Conservation (phyloP, 1,140 invertebrate genomes). For the Eulimnadia texana region DNA sequence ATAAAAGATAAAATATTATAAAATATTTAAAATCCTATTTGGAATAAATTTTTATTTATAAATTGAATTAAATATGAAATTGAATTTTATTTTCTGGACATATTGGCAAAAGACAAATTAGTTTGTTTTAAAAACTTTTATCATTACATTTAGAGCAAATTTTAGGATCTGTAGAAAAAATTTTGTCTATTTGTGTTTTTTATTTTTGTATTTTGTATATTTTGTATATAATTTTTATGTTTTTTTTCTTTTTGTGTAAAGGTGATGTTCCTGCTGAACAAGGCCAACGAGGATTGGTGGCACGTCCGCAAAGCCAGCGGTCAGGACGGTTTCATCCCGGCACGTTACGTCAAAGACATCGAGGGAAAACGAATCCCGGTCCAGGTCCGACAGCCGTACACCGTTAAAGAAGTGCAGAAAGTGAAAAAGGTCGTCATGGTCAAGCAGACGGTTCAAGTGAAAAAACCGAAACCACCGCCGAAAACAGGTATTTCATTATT, state of each 20-base stretch:
- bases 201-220: too few species aligned
- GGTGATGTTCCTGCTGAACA: slow-evolving; percentile 79
- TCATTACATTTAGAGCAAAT: too few species aligned
- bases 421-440: slow-evolving; percentile 82
- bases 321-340: slow-evolving; percentile 89
- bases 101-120: too few species aligned
- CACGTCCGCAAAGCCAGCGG: slow-evolving; percentile 81
- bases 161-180: too few species aligned
- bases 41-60: too few species aligned
- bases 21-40: too few species aligned
- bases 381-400: slow-evolving; percentile 65
- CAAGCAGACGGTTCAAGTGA: slow-evolving; percentile 60
- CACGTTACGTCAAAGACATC: slow-evolving; percentile 89
- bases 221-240: too few species aligned
- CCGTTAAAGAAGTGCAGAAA: slow-evolving; percentile 61
- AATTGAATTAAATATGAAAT: too few species aligned
- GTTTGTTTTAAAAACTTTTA: too few species aligned
- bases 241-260: slow-evolving; percentile 25
- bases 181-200: too few species aligned
- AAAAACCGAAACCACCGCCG: slow-evolving; percentile 25
- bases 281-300: slow-evolving; percentile 98
- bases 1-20: too few species aligned
- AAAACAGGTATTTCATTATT: slow-evolving; percentile 12
- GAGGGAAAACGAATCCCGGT: slow-evolving; percentile 71
- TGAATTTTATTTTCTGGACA: too few species aligned